Percentiles rank a stretch among this genome's conserved stretches.
Evolutionary conservation across 1,140 invertebrate genomes (phyloP).

Genomic region (Metaphire vulgaris): DNA sequence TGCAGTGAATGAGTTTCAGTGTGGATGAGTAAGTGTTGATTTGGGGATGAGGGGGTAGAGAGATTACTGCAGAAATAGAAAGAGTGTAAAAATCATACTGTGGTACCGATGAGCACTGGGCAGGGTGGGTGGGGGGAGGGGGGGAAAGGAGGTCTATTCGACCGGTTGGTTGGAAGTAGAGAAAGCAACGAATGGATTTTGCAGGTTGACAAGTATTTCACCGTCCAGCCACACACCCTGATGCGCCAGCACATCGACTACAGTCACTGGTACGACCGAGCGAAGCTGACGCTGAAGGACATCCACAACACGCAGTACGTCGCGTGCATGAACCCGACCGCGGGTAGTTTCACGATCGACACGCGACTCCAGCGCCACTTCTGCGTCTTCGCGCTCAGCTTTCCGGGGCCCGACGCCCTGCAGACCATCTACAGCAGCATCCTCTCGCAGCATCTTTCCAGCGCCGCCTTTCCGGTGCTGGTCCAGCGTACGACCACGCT

Average conservation of each 20-base stretch:
- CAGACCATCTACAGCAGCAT: slow-evolving; percentile 73
- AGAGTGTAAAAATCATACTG: too few species aligned
- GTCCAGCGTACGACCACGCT: slow-evolving; percentile 59
- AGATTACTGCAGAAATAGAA: too few species aligned
- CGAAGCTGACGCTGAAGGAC: slow-evolving; percentile 80
- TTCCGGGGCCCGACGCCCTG: slow-evolving; percentile 76
- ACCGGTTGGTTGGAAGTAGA: background rate
- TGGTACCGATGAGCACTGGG: too few species aligned
- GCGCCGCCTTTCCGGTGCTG: slow-evolving; percentile 64
- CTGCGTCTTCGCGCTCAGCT: slow-evolving; percentile 86
- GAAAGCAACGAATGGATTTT: background rate
- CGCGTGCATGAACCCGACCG: slow-evolving; percentile 94
- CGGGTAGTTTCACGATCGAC: slow-evolving; percentile 92
- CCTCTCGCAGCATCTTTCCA: slow-evolving; percentile 73
- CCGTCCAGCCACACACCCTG: slow-evolving; percentile 89
- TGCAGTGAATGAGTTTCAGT: too few species aligned
- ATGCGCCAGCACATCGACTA: slow-evolving; percentile 93
- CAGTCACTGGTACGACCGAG: slow-evolving; percentile 83
- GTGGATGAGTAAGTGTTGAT: too few species aligned
- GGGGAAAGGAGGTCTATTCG: too few species aligned
- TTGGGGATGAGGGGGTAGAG: too few species aligned
- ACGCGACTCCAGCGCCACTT: slow-evolving; percentile 81
- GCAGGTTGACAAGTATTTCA: slow-evolving; percentile 81
- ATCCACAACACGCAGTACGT: slow-evolving; percentile 96
- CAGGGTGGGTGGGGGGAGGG: too few species aligned